Conservation (phyloP, 2,888 invertebrate genomes). For the Nezara viridula region DNA sequence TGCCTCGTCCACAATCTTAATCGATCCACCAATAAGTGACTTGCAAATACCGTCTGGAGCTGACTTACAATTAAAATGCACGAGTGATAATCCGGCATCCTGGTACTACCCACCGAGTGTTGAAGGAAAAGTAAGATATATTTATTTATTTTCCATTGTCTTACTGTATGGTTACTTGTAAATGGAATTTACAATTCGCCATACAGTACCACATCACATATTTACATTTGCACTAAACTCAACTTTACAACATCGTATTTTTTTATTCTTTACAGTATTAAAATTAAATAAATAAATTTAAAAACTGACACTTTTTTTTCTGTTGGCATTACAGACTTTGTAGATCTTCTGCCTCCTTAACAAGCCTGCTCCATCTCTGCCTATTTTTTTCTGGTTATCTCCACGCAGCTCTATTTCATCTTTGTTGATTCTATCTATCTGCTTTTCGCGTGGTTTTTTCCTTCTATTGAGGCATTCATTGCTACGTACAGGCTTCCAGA, state of each 20-base stretch:
- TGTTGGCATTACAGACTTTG: no score
- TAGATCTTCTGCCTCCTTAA: no score
- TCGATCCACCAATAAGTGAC: background rate
- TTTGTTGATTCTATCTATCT: no score
- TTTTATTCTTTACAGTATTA: background rate
- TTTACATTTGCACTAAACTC: background rate
- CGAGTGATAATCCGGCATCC: background rate
- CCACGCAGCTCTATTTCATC: no score
- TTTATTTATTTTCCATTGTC: background rate
- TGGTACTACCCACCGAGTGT: constrained; percentile 44
- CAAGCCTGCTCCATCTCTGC: no score
- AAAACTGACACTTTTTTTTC: no score
- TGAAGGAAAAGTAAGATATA: background rate
- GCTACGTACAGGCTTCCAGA: no score
- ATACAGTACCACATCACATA: background rate
- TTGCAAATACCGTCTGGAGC: constrained; percentile 28
- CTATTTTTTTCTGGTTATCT: no score
- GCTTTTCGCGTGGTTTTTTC: no score
- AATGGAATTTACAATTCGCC: background rate
- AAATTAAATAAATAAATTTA: background rate
- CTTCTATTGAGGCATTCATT: no score
- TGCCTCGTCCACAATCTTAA: background rate
- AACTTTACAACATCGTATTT: background rate
- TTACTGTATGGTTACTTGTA: background rate
- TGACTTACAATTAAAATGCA: constrained; percentile 9